These are phyloP conservation scores for Sebastes steindachneri DNA, from an alignment of 2,797 vertebrate genomes.

Conservation along the genomic window DNA sequence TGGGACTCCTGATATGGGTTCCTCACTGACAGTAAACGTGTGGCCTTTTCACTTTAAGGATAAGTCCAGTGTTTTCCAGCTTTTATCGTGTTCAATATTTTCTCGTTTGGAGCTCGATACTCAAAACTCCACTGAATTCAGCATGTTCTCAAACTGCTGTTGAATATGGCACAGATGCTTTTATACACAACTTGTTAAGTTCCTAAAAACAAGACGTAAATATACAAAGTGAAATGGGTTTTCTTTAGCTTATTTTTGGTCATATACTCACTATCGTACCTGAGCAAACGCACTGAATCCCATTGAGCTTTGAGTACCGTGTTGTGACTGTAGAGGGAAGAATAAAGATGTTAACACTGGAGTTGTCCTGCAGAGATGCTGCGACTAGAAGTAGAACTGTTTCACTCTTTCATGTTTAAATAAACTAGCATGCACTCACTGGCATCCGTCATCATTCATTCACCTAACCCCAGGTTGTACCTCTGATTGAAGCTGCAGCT, in stretches of 20 bases:
- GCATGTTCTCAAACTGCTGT: slow-evolving; percentile 1
- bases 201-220: neutral
- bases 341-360: neutral
- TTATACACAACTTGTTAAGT: neutral
- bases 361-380: neutral
- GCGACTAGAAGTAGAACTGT: neutral
- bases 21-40: neutral
- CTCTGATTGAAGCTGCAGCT: neutral
- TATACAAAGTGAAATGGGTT: neutral
- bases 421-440: neutral
- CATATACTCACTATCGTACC: neutral
- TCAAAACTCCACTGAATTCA: neutral
- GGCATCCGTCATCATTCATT: neutral
- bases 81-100: neutral
- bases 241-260: slow-evolving; percentile 4
- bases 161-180: neutral
- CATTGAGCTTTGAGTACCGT: neutral
- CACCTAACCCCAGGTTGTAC: neutral
- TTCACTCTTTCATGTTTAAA: neutral
- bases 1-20: neutral
- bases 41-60: neutral
- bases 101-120: neutral
- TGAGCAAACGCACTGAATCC: slow-evolving; percentile 8
- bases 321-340: neutral
- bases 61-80: slow-evolving; percentile 5